Conservation (phyloP, 2,113 vertebrate species). For the Seriola dumerili region DNA sequence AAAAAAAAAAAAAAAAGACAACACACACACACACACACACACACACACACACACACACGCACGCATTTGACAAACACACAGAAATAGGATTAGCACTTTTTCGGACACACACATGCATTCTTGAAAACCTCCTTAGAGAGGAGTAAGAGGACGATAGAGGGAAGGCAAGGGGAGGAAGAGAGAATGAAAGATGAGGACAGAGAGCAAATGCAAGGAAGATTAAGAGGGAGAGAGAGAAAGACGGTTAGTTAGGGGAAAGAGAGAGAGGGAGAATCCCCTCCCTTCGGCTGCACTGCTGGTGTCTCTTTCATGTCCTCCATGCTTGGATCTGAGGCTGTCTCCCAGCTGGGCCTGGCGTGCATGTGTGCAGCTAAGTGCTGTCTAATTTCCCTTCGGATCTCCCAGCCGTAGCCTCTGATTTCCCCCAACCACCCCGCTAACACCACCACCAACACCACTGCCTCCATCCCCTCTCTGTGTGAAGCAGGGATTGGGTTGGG, state of each 20-base stretch:
- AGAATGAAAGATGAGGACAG: constrained; percentile 67
- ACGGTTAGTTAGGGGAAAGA: constrained; percentile 10
- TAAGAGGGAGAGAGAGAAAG: constrained; percentile 41
- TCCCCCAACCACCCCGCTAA: constrained; percentile 26
- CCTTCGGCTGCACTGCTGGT: constrained; percentile 60
- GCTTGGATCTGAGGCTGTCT: constrained; percentile 75
- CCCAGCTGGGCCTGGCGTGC: constrained; percentile 74
- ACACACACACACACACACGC: constrained; percentile 25
- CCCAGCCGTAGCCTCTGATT: constrained; percentile 41
- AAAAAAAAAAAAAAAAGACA: not conserved
- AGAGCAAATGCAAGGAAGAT: constrained; percentile 54
- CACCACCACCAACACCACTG: constrained; percentile 7
- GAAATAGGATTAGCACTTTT: constrained; percentile 23
- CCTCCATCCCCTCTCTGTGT: constrained; percentile 7
- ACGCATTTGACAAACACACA: constrained; percentile 29
- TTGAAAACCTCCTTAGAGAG: constrained; percentile 60
- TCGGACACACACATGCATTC: constrained; percentile 46
- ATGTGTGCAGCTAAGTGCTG: constrained; percentile 79
- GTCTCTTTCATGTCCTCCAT: constrained; percentile 80
- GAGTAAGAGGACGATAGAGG: constrained; percentile 18
- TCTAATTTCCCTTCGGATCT: constrained; percentile 82
- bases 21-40: constrained; percentile 14
- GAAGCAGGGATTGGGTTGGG: not conserved
- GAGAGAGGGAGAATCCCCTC: constrained; percentile 47
- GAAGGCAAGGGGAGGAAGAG: constrained; percentile 41